phyloP scores from a whole-genome alignment of 2,797 vertebrate species.

The Octomys mimax region DNA sequence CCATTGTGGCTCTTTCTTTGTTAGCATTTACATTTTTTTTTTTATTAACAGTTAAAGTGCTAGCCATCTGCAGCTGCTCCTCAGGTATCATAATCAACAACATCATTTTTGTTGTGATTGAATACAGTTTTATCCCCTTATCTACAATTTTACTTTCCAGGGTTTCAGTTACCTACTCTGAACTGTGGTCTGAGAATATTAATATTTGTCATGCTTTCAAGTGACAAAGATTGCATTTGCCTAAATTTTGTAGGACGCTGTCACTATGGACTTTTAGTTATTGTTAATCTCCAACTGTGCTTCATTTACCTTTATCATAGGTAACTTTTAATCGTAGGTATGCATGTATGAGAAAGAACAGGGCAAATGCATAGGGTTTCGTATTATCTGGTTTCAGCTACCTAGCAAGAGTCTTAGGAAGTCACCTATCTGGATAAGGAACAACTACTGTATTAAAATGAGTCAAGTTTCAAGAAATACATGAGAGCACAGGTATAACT shows the following conservation, averaged over 20 bases:
- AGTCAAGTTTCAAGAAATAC: neutral
- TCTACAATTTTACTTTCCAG: neutral
- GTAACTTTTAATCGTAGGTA: neutral
- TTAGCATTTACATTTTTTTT: constrained; percentile 47
- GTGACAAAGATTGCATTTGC: neutral
- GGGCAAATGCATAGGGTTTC: neutral
- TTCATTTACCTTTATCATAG: constrained; percentile 21
- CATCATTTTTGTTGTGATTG: constrained; percentile 49
- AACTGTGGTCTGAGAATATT: neutral
- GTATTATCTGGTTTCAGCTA: neutral
- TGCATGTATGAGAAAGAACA: neutral
- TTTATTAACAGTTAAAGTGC: constrained; percentile 25
- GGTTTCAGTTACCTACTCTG: neutral
- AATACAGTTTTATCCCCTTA: neutral
- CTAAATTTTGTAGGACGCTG: neutral
- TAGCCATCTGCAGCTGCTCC: neutral
- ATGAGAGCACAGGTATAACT: constrained; percentile 10
- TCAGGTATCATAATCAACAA: neutral
- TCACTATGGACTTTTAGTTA: neutral
- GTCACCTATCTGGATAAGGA: neutral
- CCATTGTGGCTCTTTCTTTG: neutral
- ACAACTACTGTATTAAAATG: constrained; percentile 23
- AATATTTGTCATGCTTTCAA: constrained; percentile 6
- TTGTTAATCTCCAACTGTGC: constrained; percentile 11
- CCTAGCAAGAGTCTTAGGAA: neutral